Percentiles rank a stretch among this genome's conserved stretches.
phyloP scores from a whole-genome alignment of 2,797 vertebrate genomes.

The Pristis pectinata region DNA sequence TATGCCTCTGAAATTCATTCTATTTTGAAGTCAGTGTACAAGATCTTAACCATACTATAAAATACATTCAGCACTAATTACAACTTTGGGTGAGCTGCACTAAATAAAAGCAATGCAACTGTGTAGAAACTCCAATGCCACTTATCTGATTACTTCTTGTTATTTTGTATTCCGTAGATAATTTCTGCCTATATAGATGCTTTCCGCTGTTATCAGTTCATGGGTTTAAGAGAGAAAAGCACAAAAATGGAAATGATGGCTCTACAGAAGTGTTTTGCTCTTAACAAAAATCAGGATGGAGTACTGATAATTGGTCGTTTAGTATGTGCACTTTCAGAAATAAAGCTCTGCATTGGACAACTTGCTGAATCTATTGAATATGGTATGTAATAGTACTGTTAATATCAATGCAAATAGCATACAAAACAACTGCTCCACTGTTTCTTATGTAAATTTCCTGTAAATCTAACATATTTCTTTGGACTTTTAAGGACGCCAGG shows the following conservation, averaged over 20 bases:
- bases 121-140: too few relatives aligned
- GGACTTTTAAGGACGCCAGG: conserved; percentile 20
- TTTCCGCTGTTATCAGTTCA: conserved; percentile 39
- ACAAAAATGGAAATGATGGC: conserved; percentile 20
- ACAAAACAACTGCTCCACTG: neutral
- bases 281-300: conserved; percentile 32
- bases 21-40: too few relatives aligned
- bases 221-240: neutral
- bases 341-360: conserved; percentile 38
- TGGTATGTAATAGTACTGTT: conserved; percentile 34
- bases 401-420: neutral
- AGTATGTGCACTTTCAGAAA: conserved; percentile 35
- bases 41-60: too few relatives aligned
- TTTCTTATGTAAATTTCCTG: neutral
- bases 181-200: conserved; percentile 39
- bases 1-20: too few relatives aligned
- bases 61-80: too few relatives aligned
- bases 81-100: neutral
- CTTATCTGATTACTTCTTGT: neutral
- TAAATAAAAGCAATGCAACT: neutral
- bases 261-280: neutral
- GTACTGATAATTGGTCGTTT: conserved; percentile 37
- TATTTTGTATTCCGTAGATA: conserved; percentile 35
- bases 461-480: neutral
- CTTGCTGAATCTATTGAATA: conserved; percentile 40